Base-by-base conservation (phyloP, 2,797 vertebrate species). In the Phoeniculus purpureus region DNA sequence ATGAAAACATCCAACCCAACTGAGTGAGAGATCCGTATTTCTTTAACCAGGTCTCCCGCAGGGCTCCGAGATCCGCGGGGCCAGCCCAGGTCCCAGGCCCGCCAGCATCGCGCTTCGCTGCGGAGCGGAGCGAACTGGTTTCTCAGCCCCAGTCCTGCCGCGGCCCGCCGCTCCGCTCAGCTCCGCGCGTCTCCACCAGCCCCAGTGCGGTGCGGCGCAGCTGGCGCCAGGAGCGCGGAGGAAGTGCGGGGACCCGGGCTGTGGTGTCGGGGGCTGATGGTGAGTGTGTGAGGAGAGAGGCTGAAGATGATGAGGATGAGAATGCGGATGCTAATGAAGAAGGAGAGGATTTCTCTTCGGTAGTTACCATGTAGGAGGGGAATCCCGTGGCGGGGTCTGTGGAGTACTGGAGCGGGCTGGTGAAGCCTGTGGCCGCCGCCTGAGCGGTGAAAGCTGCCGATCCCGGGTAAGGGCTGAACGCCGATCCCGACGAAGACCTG, bases 381-480 rank as follows among this genome's bases (percentile, higher is more conserved):
- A 99, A 99, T 98, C 98, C 99, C 59, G 98, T 96, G 56, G 98
- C 97, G 22, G 99, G 98, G 97, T 99, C 99, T 67, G 99, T 97
- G 88, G 99, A 98, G 96, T 99, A 99, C 94, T 99, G 98, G 96
- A 99, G 98, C 81, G 99, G 98, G 94, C 98, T 98, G 96, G 98
- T 98, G 98, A 99, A 99, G 95, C 99, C 98, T 43, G 98, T 98
- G 89, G 99, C 98, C 86, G 98, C 98, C 77, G 97, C 97, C 87
- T 97, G 97, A 91, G 99, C 98, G 85, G 98, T 98, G 98, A 99
- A 99, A 88, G 99, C 99, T 93, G 99, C 99, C 86, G 99, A 99
- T 97, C 99, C 99, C 21, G 99, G 98, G 97, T 99, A 99, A 22
- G 99, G 99, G 89, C 99, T 99, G 98, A 99, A 99, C 70, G 99